Base-by-base conservation (phyloP, 2,797 vertebrate species). In the Chelonia mydas region DNA sequence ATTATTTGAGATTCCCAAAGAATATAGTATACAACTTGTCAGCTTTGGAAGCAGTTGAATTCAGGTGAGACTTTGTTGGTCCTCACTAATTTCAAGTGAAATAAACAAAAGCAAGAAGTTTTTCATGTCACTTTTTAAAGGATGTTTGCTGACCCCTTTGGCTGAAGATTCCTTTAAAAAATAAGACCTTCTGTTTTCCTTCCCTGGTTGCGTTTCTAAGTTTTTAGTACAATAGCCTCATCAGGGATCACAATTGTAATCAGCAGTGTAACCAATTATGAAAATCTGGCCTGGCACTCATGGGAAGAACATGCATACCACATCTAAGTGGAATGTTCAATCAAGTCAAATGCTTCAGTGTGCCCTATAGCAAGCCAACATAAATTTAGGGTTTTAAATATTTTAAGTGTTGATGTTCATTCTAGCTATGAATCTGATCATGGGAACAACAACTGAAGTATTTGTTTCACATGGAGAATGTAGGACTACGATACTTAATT, bases 241-340 rank as follows among this genome's bases (percentile, higher is more conserved):
- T 91, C 84, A 92, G 95, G 92, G 83, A 93, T 96, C 83, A 81
- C 82, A 8, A 82, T 25, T 87, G 78, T 88, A 93, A 96, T 89
- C 86, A 97, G 96, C 89, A 92, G 74, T 92, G 79, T 79, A 50
- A 94, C 88, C 91, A 95, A 98, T 97, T 96, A 91, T 77, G 74
- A 78, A 94, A 97, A 96, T 93, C 94, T 90, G 94, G 77, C 88
- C 28, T 9, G 51, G 78, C 65, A 92, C 96, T 97, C 96, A 93
- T 90, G 95, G 94, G 93, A 61, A 78, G 93, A 93, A 96, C 65
- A 95, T 94, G 92, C 89, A 76, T 87, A 91, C 83, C 78, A n/a
- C 74, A 3, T 93, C 84, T 80, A 92, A 96, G 85, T 45, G 54
- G 90, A 95, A 83, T 93, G 90, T 93, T 97, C 95, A 94, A 96